These are phyloP conservation scores for Furnarius figulus DNA, from an alignment of 2,113 vertebrate species.

Conservation along the genomic window DNA sequence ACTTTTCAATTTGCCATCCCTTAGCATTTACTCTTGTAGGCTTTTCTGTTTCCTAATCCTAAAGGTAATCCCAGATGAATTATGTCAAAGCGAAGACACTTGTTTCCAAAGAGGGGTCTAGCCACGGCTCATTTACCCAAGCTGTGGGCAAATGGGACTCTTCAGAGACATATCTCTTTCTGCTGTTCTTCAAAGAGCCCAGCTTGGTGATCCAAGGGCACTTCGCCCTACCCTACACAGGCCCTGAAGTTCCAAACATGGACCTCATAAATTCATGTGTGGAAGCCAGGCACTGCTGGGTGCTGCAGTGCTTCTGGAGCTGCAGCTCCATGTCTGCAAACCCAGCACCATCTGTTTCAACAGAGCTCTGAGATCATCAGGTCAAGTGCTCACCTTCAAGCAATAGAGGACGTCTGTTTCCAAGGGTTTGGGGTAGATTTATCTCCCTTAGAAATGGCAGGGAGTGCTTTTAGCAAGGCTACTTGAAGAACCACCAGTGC, in stretches of 20 bases:
- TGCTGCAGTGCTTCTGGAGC: background rate
- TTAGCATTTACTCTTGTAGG: background rate
- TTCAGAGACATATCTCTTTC: background rate
- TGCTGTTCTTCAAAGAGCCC: background rate
- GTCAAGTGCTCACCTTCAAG: background rate
- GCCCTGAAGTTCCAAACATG: background rate
- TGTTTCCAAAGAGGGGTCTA: background rate
- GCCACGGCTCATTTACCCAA: background rate
- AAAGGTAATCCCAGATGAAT: background rate
- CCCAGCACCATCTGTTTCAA: background rate
- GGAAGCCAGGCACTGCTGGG: rapidly evolving
- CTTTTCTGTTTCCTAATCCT: background rate
- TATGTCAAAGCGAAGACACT: background rate
- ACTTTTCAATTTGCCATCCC: background rate
- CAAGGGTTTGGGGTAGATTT: background rate
- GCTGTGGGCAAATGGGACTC: background rate
- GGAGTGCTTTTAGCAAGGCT: background rate
- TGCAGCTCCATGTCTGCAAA: background rate
- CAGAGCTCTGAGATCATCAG: background rate
- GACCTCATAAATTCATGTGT: rapidly evolving
- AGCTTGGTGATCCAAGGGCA: background rate
- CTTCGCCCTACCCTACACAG: too few relatives aligned
- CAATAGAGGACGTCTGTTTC: background rate
- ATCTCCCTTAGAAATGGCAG: background rate
- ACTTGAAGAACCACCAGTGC: background rate